Evolutionary conservation across 2,113 vertebrate species (phyloP).

Genomic region (Centropus unirufus): DNA sequence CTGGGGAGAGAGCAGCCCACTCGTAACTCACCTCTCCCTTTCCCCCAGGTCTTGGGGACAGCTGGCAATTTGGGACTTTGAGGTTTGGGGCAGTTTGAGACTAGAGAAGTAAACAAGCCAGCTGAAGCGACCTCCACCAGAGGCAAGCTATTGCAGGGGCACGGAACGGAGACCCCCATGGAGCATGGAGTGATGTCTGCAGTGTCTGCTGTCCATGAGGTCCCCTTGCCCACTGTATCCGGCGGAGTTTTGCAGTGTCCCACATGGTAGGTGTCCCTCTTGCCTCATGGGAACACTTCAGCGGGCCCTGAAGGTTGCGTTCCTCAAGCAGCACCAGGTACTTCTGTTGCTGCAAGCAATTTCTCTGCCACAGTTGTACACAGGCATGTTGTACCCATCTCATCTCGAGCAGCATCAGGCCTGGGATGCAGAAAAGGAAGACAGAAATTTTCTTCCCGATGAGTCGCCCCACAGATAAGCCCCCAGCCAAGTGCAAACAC

Average conservation of each 20-base stretch:
- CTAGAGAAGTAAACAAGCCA: neutral
- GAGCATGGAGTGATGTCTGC: accelerated
- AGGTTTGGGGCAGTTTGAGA: neutral
- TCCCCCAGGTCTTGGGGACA: neutral
- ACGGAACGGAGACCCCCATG: accelerated
- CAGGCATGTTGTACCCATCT: neutral
- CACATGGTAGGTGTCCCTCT: neutral
- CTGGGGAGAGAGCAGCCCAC: neutral
- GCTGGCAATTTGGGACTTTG: too few relatives aligned
- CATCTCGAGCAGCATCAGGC: neutral
- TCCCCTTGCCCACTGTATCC: accelerated
- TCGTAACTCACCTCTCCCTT: neutral
- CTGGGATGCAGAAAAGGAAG: neutral
- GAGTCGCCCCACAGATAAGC: neutral
- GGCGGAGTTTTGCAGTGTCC: neutral
- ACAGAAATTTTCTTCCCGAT: neutral
- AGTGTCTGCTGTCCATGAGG: accelerated
- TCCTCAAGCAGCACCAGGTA: too few relatives aligned
- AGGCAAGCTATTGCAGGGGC: neutral
- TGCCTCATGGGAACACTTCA: neutral
- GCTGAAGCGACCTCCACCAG: neutral
- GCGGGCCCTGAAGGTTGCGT: neutral
- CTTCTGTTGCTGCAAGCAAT: neutral
- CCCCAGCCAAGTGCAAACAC: neutral
- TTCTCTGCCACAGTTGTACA: neutral